Percentiles rank a stretch among this genome's conserved stretches.
Evolutionary conservation across 2,888 invertebrate genomes (phyloP).

Genomic region (Drosophila siamana): DNA sequence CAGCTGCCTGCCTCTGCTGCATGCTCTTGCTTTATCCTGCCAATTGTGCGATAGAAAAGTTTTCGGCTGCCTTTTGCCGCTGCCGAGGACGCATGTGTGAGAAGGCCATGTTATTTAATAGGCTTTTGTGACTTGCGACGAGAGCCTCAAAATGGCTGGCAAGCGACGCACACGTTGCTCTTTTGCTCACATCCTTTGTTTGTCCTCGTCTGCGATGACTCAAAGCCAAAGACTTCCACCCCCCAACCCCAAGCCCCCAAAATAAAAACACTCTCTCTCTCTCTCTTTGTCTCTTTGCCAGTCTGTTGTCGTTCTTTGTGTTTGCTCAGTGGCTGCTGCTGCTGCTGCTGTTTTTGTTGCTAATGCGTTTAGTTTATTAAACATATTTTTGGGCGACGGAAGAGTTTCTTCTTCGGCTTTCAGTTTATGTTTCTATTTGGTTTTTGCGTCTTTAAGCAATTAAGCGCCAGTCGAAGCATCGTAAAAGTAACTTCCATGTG

Average conservation of each 20-base stretch:
- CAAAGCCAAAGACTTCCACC: conserved; percentile 7
- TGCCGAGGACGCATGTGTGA: conserved; percentile 65
- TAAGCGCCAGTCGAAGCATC: conserved; percentile 23
- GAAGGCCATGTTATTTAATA: conserved; percentile 76
- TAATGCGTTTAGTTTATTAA: conserved; percentile 80
- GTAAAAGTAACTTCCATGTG: conserved; percentile 37
- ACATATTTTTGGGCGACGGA: conserved; percentile 63
- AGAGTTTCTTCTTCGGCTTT: conserved; percentile 13
- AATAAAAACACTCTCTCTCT: conserved; percentile 14
- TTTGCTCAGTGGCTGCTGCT: conserved; percentile 58
- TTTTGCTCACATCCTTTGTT: conserved; percentile 9
- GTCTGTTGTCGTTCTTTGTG: conserved; percentile 45
- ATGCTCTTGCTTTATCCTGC: conserved; percentile 58
- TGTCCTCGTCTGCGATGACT: conserved; percentile 21
- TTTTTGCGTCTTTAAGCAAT: conserved; percentile 41
- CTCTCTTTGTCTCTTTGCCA: conserved; percentile 23
- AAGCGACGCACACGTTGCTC: conserved; percentile 33
- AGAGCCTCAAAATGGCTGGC: conserved; percentile 24
- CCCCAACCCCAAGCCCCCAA: no score
- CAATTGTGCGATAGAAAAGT: conserved; percentile 69
- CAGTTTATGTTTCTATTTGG: conserved; percentile 12
- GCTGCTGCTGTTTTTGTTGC: conserved; percentile 32
- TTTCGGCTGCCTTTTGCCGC: conserved; percentile 46
- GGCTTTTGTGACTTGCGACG: conserved; percentile 70
- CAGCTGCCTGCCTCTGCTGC: conserved; percentile 51